Evolutionary conservation across 2,888 invertebrate species (phyloP).

Genomic region (Noctuana brunneofusca): DNA sequence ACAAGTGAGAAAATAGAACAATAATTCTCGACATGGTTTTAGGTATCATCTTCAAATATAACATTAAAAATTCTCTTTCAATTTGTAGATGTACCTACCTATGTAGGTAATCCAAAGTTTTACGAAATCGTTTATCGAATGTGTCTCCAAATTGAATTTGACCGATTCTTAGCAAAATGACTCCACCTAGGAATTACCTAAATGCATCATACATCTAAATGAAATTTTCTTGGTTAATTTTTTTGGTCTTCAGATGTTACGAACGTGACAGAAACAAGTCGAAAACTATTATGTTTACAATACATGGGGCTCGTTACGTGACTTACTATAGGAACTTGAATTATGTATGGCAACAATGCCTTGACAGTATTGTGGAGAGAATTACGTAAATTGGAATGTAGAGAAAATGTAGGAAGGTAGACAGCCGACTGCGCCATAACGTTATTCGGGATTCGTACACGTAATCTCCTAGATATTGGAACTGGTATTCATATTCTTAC

Average conservation of each 20-base stretch:
- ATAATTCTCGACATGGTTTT: no score
- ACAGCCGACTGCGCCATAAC: not conserved
- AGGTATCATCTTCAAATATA: no score
- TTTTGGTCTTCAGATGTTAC: not conserved
- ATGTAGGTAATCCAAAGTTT: no score
- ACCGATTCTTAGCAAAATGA: no score
- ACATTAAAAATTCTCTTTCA: no score
- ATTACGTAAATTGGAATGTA: conserved; percentile 16
- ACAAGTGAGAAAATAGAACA: no score
- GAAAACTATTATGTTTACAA: conserved; percentile 2
- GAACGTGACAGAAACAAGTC: not conserved
- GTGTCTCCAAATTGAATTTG: no score
- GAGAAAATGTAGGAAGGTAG: conserved; percentile 3
- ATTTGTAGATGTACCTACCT: no score
- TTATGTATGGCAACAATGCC: conserved; percentile 4
- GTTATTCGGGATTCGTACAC: not conserved
- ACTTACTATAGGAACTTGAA: conserved; percentile 6
- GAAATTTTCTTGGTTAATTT: not conserved
- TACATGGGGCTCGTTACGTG: conserved; percentile 4
- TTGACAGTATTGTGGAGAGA: not conserved
- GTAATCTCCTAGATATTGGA: no score
- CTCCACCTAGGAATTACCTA: no score
- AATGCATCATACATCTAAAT: not conserved
- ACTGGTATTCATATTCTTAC: no score
- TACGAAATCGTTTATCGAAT: no score